A percentile compares a stretch with the other conserved stretches of the same genome.
phyloP scores from a whole-genome alignment of 64 coral and sea anemone genomes.

The Montipora sp. region DNA sequence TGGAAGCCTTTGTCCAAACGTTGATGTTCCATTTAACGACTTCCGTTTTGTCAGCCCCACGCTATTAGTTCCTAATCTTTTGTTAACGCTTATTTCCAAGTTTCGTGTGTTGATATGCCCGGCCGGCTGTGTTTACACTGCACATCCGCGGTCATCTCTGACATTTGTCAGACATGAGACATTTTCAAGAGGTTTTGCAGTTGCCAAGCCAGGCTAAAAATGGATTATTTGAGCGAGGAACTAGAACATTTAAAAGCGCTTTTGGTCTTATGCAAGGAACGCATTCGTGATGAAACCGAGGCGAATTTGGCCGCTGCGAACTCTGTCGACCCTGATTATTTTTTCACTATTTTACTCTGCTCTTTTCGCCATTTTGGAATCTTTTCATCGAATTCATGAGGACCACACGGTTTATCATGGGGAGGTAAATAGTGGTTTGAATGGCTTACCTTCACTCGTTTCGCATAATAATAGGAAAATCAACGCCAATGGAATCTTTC shows the following conservation, averaged over 20 bases:
- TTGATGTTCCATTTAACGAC: conserved; percentile 31
- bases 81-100: neutral
- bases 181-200: conserved; percentile 30
- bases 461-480: neutral
- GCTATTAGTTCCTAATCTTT: conserved; percentile 5
- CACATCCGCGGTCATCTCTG: conserved; percentile 1
- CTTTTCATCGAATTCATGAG: conserved; percentile 16
- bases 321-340: neutral
- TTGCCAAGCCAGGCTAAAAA: neutral
- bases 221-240: conserved; percentile 20
- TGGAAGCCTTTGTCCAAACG: neutral
- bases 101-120: neutral
- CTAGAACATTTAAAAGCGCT: neutral
- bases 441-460: neutral
- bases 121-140: neutral
- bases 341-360: conserved; percentile 39
- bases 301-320: neutral
- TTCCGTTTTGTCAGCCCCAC: conserved; percentile 27
- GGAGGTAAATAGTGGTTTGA: conserved; percentile 10
- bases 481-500: neutral
- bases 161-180: conserved; percentile 42
- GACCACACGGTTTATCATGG: neutral
- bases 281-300: neutral
- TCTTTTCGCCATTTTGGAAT: conserved; percentile 23
- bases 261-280: neutral